Percentiles rank a stretch among this genome's conserved stretches.
phyloP scores from a whole-genome alignment of 92 coral and sea anemone genomes.

The Zoanthus sociatus region DNA sequence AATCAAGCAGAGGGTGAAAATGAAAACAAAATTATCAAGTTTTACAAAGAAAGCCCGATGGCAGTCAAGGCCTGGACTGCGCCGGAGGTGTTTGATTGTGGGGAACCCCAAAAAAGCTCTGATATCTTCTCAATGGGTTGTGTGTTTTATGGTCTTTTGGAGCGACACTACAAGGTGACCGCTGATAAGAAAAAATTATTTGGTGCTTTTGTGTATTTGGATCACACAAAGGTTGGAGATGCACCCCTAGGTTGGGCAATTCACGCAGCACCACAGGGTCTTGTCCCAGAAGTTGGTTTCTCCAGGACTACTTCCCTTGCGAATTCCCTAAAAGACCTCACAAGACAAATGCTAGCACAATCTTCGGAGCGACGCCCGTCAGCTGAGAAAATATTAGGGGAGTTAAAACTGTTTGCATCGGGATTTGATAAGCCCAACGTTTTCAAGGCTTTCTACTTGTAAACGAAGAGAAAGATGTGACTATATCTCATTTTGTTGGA shows the following conservation, averaged over 20 bases:
- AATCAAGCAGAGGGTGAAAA: conserved; percentile 13
- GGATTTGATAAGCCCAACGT: conserved; percentile 43
- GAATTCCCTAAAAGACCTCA: conserved; percentile 48
- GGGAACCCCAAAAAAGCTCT: conserved; percentile 68
- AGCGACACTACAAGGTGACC: conserved; percentile 69
- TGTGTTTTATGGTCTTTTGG: conserved; percentile 78
- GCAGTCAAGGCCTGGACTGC: conserved; percentile 77
- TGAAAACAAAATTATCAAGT: conserved; percentile 31
- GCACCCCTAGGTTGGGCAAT: conserved; percentile 62
- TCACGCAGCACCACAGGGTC: conserved; percentile 52
- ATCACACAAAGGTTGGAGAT: conserved; percentile 11
- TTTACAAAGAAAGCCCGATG: conserved; percentile 53
- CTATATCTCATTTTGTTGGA: too few species aligned
- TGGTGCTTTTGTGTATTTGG: conserved; percentile 80
- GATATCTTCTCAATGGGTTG: conserved; percentile 89
- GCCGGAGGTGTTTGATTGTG: conserved; percentile 63
- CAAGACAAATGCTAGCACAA: conserved; percentile 50
- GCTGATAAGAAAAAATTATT: conserved; percentile 60
- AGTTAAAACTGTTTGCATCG: conserved; percentile 32
- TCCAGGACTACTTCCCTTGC: conserved; percentile 40
- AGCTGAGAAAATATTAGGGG: conserved; percentile 44
- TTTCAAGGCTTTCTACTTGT: conserved; percentile 43
- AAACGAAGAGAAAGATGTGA: neutral
- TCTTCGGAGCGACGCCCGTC: conserved; percentile 59
- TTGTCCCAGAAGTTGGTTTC: conserved; percentile 41